Evolutionary conservation across 2,888 invertebrate species (phyloP).

Genomic region (Cheilosia vulpina): DNA sequence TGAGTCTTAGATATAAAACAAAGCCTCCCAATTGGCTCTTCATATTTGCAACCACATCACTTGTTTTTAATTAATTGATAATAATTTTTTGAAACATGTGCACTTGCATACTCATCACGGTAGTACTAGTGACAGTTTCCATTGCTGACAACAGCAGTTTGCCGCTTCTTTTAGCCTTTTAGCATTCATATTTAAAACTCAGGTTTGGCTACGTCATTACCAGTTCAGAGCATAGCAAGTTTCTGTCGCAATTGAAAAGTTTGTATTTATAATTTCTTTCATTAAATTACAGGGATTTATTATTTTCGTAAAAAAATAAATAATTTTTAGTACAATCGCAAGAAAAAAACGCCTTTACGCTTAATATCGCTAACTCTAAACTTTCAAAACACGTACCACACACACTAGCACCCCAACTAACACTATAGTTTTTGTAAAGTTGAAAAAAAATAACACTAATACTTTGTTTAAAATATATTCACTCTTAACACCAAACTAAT

Average conservation of each 20-base stretch:
- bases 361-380: conserved; percentile 26
- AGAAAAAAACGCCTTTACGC: conserved; percentile 30
- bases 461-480: conserved; percentile 43
- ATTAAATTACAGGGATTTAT: background rate
- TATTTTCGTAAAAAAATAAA: background rate
- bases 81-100: too few species aligned
- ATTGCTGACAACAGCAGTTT: too few species aligned
- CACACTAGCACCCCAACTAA: conserved; percentile 13
- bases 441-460: conserved; percentile 46
- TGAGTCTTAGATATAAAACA: too few species aligned
- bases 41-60: too few species aligned
- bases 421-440: conserved; percentile 24
- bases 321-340: background rate
- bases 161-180: too few species aligned
- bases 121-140: too few species aligned
- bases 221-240: background rate
- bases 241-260: background rate
- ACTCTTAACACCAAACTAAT: conserved; percentile 77
- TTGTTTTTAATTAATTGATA: too few species aligned
- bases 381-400: conserved; percentile 8
- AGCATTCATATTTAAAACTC: too few species aligned
- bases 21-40: too few species aligned
- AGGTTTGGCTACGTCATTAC: too few species aligned
- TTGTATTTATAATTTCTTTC: background rate
- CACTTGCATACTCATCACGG: too few species aligned